These are phyloP conservation scores for Cossypha polioptera DNA, from an alignment of 2,797 vertebrate species.

Conservation along the genomic window DNA sequence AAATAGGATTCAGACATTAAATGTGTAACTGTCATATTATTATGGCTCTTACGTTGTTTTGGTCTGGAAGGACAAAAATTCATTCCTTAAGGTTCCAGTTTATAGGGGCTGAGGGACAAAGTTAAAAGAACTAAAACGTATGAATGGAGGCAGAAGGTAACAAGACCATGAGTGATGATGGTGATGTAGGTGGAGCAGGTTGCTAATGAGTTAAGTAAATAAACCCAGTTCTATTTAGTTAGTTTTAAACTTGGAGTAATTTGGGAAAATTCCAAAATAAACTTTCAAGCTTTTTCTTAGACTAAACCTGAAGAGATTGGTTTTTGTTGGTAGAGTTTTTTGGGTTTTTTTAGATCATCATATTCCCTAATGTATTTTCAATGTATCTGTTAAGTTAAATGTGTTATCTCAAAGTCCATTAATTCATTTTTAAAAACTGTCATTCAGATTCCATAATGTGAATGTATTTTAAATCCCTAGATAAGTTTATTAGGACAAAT, in stretches of 20 bases:
- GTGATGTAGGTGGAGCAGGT: neutral
- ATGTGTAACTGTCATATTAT: constrained; percentile 19
- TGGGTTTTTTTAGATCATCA: neutral
- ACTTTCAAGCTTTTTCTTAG: neutral
- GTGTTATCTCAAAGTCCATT: neutral
- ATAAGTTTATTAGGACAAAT: neutral
- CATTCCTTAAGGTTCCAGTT: neutral
- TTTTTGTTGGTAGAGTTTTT: neutral
- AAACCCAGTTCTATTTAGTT: neutral
- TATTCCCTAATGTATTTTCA: neutral
- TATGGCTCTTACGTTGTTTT: neutral
- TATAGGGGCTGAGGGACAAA: neutral
- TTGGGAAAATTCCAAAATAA: neutral
- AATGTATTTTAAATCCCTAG: neutral
- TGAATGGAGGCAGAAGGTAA: neutral
- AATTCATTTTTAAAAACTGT: neutral
- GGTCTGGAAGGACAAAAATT: neutral
- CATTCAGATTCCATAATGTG: neutral
- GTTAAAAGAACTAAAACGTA: neutral
- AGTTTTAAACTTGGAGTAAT: neutral
- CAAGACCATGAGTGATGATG: neutral
- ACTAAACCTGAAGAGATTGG: neutral
- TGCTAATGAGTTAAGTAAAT: neutral
- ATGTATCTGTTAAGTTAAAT: neutral
- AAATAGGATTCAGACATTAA: neutral